Conservation (phyloP, 2,113 vertebrate genomes). For the Corapipo altera region DNA sequence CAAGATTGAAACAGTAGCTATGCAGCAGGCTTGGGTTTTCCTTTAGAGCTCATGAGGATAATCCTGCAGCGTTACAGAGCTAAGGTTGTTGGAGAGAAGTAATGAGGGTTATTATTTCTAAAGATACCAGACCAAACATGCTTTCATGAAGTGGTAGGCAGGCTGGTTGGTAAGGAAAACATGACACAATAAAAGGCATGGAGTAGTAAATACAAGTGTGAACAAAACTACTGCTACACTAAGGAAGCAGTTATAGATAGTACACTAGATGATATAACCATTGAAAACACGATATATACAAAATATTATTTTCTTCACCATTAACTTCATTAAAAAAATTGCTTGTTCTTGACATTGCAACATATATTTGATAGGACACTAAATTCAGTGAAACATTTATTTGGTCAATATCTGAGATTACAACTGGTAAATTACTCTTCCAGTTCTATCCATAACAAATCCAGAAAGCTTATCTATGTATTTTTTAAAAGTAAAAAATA, state of each 20-base stretch:
- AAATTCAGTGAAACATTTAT: background rate
- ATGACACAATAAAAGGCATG: background rate
- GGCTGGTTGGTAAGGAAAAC: background rate
- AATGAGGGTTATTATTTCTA: fast-evolving
- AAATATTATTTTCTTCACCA: background rate
- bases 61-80: background rate
- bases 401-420: background rate
- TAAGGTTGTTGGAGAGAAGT: background rate
- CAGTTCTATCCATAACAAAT: background rate
- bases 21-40: background rate
- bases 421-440: background rate
- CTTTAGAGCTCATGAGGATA: background rate
- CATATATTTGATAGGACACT: background rate
- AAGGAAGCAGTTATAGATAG: background rate
- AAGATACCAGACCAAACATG: background rate
- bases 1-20: background rate
- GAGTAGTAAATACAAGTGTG: background rate
- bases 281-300: background rate
- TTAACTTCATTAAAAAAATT: background rate
- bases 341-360: background rate
- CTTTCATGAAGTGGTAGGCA: background rate
- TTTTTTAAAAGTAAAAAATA: background rate
- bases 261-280: background rate
- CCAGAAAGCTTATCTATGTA: background rate
- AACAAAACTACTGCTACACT: background rate